phyloP scores from a whole-genome alignment of 2,113 vertebrate genomes.

The Sylvilagus bachmani region DNA sequence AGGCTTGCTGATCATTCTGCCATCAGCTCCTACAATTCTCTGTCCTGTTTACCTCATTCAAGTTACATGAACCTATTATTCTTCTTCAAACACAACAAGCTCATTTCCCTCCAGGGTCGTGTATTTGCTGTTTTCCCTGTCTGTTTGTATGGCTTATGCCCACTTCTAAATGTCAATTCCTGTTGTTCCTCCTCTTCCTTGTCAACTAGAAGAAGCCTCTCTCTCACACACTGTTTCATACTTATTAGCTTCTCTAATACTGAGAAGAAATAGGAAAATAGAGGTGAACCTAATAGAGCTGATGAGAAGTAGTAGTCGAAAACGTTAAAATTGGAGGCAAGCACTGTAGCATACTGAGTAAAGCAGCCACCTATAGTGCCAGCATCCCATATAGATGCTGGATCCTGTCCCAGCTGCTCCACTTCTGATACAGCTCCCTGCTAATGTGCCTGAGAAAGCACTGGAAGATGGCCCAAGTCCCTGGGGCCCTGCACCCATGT shows the following conservation, averaged over 20 bases:
- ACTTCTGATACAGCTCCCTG: no score
- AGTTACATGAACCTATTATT: conserved; percentile 6
- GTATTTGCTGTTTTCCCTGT: not conserved
- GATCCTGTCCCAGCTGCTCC: no score
- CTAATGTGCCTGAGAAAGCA: no score
- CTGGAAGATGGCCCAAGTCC: no score
- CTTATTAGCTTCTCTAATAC: not conserved
- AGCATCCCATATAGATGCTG: no score
- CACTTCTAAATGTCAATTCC: not conserved
- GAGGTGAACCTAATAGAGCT: not conserved
- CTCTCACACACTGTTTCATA: not conserved
- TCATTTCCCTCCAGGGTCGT: not conserved
- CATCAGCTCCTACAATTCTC: not conserved
- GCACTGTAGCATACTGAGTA: no score
- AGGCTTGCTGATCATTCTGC: not conserved
- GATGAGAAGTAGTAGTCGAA: not conserved
- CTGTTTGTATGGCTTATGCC: not conserved
- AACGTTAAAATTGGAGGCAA: conserved; percentile 2
- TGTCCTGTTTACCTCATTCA: not conserved
- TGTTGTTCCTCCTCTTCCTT: not conserved
- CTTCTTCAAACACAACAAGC: not conserved
- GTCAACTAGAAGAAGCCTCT: not conserved
- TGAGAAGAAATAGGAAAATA: conserved; percentile 10
- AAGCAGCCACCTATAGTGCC: no score
- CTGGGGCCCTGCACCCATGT: no score